These are phyloP conservation scores for Acromyrmex echinatior DNA, from an alignment of 1,140 invertebrate species.

Conservation along the genomic window DNA sequence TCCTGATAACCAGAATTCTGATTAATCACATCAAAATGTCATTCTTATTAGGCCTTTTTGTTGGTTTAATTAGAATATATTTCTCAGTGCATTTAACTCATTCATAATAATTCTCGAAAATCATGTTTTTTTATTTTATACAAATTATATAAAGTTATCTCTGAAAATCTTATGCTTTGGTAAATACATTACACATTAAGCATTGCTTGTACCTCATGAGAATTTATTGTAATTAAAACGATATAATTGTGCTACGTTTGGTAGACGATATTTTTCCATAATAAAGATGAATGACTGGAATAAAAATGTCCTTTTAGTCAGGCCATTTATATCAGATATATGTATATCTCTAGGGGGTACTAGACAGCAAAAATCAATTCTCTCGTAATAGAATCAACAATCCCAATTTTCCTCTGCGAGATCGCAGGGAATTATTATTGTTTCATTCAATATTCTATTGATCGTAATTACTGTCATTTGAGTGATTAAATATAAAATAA, in stretches of 20 bases:
- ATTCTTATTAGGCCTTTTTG: too few relatives aligned
- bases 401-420: slow-evolving; percentile 11
- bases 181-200: background rate
- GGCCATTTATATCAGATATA: slow-evolving; percentile 18
- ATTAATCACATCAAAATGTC: too few relatives aligned
- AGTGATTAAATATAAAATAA: slow-evolving; percentile 11
- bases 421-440: slow-evolving; percentile 19
- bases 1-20: too few relatives aligned
- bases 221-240: slow-evolving; percentile 39
- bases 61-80: too few relatives aligned
- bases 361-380: background rate
- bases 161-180: background rate
- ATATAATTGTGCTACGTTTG: slow-evolving; percentile 31
- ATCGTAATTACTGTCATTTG: slow-evolving; percentile 22
- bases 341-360: background rate
- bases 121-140: too few relatives aligned
- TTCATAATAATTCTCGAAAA: too few relatives aligned
- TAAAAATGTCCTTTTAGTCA: slow-evolving; percentile 35
- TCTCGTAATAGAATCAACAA: slow-evolving; percentile 25
- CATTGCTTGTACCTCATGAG: background rate
- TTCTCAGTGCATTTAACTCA: too few relatives aligned
- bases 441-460: background rate
- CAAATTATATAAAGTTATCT: background rate
- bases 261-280: slow-evolving; percentile 7
- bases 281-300: slow-evolving; percentile 35